phyloP scores from a whole-genome alignment of 2,888 invertebrate genomes.

The Sylvicola fuscatus region DNA sequence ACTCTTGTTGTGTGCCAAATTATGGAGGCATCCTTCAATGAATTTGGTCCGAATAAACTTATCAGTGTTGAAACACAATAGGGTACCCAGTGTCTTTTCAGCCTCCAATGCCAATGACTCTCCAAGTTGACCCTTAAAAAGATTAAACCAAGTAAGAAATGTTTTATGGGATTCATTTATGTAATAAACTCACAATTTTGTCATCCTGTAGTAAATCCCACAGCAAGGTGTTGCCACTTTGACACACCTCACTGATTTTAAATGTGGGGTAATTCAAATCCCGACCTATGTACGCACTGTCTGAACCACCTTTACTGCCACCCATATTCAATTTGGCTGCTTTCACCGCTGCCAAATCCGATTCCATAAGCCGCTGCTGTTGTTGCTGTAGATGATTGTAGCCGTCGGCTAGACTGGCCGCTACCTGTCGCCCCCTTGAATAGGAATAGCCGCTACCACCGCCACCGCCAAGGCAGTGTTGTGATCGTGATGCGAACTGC shows the following conservation, averaged over 20 bases:
- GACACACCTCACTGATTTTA: slow-evolving; percentile 47
- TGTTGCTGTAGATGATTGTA: not conserved
- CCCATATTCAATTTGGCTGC: too few relatives aligned
- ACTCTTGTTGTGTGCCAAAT: slow-evolving; percentile 71
- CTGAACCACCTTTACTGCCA: too few relatives aligned
- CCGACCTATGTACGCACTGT: too few relatives aligned
- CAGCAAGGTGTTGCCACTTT: slow-evolving; percentile 75
- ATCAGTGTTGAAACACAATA: slow-evolving; percentile 79
- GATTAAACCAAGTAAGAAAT: slow-evolving; percentile 3
- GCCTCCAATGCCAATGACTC: slow-evolving; percentile 86
- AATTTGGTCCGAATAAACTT: slow-evolving; percentile 80
- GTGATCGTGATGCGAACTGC: slow-evolving; percentile 47
- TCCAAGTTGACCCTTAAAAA: slow-evolving; percentile 50
- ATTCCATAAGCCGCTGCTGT: not conserved
- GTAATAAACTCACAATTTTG: slow-evolving; percentile 43
- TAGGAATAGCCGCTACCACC: not conserved
- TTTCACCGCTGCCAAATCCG: not conserved
- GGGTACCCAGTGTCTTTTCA: slow-evolving; percentile 75
- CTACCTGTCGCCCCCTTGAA: not conserved
- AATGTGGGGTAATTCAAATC: slow-evolving; percentile 16
- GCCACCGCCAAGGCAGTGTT: slow-evolving; percentile 5
- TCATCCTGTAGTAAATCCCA: slow-evolving; percentile 91
- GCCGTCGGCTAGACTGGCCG: not conserved
- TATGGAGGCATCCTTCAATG: slow-evolving; percentile 83
- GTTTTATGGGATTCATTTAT: slow-evolving; percentile 1